A percentile compares a stretch with the other conserved stretches of the same genome.
phyloP scores from a whole-genome alignment of 2,797 vertebrate genomes.

The Dryobates pubescens region DNA sequence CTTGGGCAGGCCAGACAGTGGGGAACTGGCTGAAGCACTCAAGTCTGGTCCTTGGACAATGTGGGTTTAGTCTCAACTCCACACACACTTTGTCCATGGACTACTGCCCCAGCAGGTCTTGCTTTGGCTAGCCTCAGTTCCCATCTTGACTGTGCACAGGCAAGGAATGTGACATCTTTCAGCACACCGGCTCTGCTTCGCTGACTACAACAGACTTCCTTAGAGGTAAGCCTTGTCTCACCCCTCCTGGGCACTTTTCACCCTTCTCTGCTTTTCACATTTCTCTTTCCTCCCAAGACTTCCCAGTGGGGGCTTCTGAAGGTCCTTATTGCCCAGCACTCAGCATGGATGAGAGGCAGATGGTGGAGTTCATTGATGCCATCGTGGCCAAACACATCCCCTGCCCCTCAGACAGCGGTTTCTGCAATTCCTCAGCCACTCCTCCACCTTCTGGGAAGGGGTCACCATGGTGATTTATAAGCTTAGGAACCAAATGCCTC shows the following conservation, averaged over 20 bases:
- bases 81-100: neutral
- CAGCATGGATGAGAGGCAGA: neutral
- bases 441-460: neutral
- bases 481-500: conserved; percentile 13
- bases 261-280: neutral
- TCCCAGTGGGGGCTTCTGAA: neutral
- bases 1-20: neutral
- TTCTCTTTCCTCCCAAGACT: neutral
- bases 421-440: neutral
- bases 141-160: neutral
- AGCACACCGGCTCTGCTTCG: neutral
- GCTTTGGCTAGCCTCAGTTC: neutral
- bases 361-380: neutral
- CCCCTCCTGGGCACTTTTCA: neutral
- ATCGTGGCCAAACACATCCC: neutral
- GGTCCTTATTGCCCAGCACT: neutral
- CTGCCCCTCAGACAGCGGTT: neutral
- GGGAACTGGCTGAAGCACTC: neutral
- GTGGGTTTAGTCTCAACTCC: neutral
- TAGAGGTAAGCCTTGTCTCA: neutral
- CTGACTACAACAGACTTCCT: neutral
- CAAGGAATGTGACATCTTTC: conserved; percentile 21
- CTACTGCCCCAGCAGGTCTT: neutral
- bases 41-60: neutral
- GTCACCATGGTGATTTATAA: conserved; percentile 8